Percentiles rank a stretch among this genome's conserved stretches.
Evolutionary conservation across 2,113 vertebrate species (phyloP).

Genomic region (Ivindomyrus marchei): DNA sequence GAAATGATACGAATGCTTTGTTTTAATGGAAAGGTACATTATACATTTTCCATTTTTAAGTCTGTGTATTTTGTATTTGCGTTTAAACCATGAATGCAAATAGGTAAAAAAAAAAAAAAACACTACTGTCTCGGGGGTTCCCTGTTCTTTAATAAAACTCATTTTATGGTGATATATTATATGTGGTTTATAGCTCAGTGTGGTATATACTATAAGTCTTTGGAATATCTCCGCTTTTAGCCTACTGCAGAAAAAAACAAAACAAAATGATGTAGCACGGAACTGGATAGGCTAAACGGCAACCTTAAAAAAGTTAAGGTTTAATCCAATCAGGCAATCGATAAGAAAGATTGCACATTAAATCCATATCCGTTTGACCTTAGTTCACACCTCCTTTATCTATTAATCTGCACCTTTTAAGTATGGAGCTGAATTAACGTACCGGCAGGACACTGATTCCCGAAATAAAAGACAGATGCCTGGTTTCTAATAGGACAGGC

Average conservation of each 20-base stretch:
- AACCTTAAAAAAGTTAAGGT: constrained; percentile 88
- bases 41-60: constrained; percentile 59
- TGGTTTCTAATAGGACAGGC: neutral
- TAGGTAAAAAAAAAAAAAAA: neutral
- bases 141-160: constrained; percentile 49
- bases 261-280: constrained; percentile 79
- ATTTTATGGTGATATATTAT: neutral
- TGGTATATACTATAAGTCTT: neutral
- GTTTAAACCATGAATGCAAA: constrained; percentile 58
- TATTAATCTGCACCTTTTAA: constrained; percentile 98
- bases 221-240: neutral
- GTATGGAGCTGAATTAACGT: constrained; percentile 89
- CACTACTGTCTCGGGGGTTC: constrained; percentile 46
- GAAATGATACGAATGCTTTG: constrained; percentile 9
- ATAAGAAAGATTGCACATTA: constrained; percentile 84
- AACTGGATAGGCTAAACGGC: constrained; percentile 83
- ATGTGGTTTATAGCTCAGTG: neutral
- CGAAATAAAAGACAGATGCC: neutral
- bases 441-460: constrained; percentile 70
- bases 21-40: neutral
- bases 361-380: constrained; percentile 88
- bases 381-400: constrained; percentile 89
- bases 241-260: constrained; percentile 67
- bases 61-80: constrained; percentile 52
- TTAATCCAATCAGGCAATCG: constrained; percentile 98